Evolutionary conservation across 2,888 invertebrate species (phyloP), one percentile per base, ranked within the genome.

Genomic region (Chrysodeixis includens): DNA sequence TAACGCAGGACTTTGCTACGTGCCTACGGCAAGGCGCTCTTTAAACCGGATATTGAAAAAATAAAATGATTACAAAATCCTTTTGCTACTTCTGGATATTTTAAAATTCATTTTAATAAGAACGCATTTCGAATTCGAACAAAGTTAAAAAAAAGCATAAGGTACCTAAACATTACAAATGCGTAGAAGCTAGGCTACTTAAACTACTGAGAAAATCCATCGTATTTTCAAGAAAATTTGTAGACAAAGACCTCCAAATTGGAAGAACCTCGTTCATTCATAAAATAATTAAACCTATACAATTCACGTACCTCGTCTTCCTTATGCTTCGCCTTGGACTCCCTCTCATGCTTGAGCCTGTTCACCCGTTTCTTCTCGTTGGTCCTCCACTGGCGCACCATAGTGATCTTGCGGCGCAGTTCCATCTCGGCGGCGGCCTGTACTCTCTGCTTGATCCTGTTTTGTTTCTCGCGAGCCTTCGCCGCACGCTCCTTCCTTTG

Each of bases 351-450:
- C 71, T 88, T 90, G 8, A 93, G 56, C 46, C 94, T 78, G 51
- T 87, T 87, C 55, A 92, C 9, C 10, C 95, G 79, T 46, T 93
- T 93, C 86, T 85, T 92, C 83, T 95, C 95, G 56, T 94, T 93
- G 16, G 82, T 54, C 26, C 94, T 83, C 95, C 95, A 95, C 73
- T 88, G 89, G 1, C 94, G 86, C 58, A 95, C 85, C 95, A 94
- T 93, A 0, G 91, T 92, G 63, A 95, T 95, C 79, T 94, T 94
- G 32, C 95, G 81, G 10, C 93, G 79, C 1, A 94, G 82, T 69
- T 95, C 95, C 88, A 95, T 86, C 71, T 95, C 95, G 0, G 90
- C 92, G 0, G 95, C 95, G 0, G 93, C 92, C 52, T 92, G 90
- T 0, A 95, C 93, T 53, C 95, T 85, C 74, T 94, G 94, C 65